Evolutionary conservation across 2,888 invertebrate species (phyloP), one percentile per base, ranked within the genome.

Genomic region (Magallana nippona): DNA sequence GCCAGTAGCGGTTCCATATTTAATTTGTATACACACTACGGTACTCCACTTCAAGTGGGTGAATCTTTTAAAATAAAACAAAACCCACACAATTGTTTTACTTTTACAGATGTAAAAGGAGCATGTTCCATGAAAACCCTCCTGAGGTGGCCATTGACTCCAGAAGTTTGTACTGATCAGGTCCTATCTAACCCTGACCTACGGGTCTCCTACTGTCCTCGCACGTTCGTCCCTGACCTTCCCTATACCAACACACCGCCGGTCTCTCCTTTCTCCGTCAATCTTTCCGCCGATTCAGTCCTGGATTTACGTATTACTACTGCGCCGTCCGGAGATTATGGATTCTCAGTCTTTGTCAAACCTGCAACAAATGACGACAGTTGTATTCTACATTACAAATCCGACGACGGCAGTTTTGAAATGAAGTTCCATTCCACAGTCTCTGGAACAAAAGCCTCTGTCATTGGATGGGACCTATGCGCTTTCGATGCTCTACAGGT

Each of bases 361-460:
- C 71, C 32, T 0, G 71, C 11, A 15, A 27, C 15, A 15, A 11
- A 27, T 22, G 15, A 13, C 8, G 27, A 71, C 13, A 71, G 71
- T 1, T 71, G 71, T 15, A 71, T 71, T 32, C 27, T 71, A 10
- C 71, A 71, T 8, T 71, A 71, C 71, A 71, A 71, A 32, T 71
- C 71, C 15, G 71, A 71, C 71, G 27, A 71, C 71, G 27, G 27
- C 27, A 22, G 22, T 22, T 71, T 71, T 22, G 32, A 71, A 11
- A 71, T 27, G 32, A 71, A 71, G 13, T 71, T 71, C 27, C 1
- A 13, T 27, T 71, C 71, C 27, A 27, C 15, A 71, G 1, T 3
- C 15, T 15, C 71, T 0, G 71, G 32, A 27, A 27, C 71, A 3
- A 22, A 15, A 1, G 27, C 27, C 0, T 15, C 27, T 8, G 27